These are phyloP conservation scores for Lycaon pictus DNA, from an alignment of 2,113 vertebrate species.

Conservation along the genomic window DNA sequence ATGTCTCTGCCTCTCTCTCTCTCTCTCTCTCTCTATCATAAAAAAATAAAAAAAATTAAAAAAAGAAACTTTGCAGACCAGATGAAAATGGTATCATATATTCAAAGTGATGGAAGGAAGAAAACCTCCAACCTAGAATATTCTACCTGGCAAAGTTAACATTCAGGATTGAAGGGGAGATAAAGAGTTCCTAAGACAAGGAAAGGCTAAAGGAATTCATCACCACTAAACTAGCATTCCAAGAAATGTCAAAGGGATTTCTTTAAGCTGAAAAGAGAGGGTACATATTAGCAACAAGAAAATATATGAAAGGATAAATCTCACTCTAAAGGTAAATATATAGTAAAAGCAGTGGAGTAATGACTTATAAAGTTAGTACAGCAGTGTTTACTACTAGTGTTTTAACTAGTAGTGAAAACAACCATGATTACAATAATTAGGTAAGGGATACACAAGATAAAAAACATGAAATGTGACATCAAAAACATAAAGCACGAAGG, in stretches of 20 bases:
- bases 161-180: neutral
- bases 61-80: neutral
- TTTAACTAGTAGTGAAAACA: neutral
- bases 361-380: neutral
- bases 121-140: neutral
- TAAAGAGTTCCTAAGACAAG: neutral
- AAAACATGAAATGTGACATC: neutral
- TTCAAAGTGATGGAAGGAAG: neutral
- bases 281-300: neutral
- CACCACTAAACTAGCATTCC: neutral
- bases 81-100: neutral
- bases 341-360: neutral
- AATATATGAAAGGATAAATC: neutral
- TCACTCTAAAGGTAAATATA: neutral
- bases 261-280: neutral
- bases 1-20: no score
- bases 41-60: no score
- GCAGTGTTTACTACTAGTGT: no score
- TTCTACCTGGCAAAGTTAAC: neutral
- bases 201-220: neutral
- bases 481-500: neutral
- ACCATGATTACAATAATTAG: neutral
- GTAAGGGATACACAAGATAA: neutral
- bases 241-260: neutral
- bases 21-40: no score